Evolutionary conservation across 2,888 invertebrate genomes (phyloP), one percentile per base, ranked within the genome.

Genomic region (Scaptomyza polygonia): DNA sequence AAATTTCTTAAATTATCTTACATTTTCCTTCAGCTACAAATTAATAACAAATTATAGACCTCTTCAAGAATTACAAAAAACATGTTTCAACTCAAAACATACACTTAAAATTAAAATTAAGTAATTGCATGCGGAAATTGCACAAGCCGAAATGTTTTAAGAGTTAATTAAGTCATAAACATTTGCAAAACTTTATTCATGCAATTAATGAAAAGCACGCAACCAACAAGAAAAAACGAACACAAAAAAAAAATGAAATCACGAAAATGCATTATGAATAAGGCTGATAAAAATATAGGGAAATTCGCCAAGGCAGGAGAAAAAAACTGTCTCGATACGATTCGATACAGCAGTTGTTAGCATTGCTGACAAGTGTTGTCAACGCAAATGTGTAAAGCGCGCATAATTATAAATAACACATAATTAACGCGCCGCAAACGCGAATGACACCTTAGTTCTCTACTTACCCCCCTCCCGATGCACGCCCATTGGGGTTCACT

Each of bases 331-430:
- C 29, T 34, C 49, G 55, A 57, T 57, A 7, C 52, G 61, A 66
- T 70, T 45, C 55, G 58, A 44, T 45, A 11, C 48, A 47, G 27
- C 64, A 57, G 65, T 64, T 67, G 68, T 57, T 58, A 47, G 62
- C 12, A 30, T 52, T 52, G 85, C 79, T 81, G 88, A 85, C 88
- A 85, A 71, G 66, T 63, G 82, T 85, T 86, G 85, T 86, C 85
- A 86, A 77, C 85, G 85, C 89, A 72, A 70, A 67, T 85, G 88
- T 88, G 39, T 39, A 39, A 39, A 66, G 69, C 63, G 79, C 76
- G 86, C 83, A 88, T 87, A 87, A 88, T 86, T 86, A 88, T 88
- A 86, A 87, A 86, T 86, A 85, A 87, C 80, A 85, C 77, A 79
- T 85, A 85, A 86, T 85, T 85, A 85, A 85, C 88, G 88, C 87